Conservation (phyloP, 2,797 vertebrate genomes). For the Sebastes cheni region DNA sequence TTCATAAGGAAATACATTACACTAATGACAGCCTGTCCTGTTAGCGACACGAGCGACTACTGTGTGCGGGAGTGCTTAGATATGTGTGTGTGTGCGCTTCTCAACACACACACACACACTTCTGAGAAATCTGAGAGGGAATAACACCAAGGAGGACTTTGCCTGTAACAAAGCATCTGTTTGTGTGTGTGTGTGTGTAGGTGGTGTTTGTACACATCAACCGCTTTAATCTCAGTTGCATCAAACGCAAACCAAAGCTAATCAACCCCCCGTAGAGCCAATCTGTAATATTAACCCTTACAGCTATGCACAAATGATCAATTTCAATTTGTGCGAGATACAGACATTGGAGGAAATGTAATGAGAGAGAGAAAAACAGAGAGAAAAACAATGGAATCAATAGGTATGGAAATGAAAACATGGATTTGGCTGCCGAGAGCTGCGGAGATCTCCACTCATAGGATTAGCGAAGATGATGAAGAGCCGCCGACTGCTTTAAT, state of each 20-base stretch:
- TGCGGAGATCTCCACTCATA: constrained; percentile 55
- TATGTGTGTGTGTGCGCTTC: not conserved
- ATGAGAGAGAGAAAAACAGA: constrained; percentile 17
- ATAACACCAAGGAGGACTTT: constrained; percentile 25
- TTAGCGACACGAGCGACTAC: constrained; percentile 46
- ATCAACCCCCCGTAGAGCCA: constrained; percentile 46
- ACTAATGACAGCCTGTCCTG: constrained; percentile 73
- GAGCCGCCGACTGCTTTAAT: constrained; percentile 49
- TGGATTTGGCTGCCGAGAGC: constrained; percentile 56
- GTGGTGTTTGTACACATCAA: constrained; percentile 38
- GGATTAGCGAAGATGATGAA: constrained; percentile 69
- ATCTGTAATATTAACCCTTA: constrained; percentile 60
- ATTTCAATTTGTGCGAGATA: constrained; percentile 55
- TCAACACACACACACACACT: not conserved
- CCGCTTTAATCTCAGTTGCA: constrained; percentile 50
- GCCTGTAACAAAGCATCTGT: constrained; percentile 21
- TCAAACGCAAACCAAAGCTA: constrained; percentile 53
- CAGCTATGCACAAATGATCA: constrained; percentile 53
- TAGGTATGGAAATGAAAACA: constrained; percentile 69
- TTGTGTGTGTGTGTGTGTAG: not conserved
- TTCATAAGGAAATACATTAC: constrained; percentile 76
- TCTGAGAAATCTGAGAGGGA: constrained; percentile 39
- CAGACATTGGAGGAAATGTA: constrained; percentile 22
- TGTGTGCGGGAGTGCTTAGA: not conserved
- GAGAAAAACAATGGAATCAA: constrained; percentile 58